Percentiles rank a stretch among this genome's conserved stretches.
phyloP scores from a whole-genome alignment of 1,140 invertebrate species.

The Rhyzopertha dominica region DNA sequence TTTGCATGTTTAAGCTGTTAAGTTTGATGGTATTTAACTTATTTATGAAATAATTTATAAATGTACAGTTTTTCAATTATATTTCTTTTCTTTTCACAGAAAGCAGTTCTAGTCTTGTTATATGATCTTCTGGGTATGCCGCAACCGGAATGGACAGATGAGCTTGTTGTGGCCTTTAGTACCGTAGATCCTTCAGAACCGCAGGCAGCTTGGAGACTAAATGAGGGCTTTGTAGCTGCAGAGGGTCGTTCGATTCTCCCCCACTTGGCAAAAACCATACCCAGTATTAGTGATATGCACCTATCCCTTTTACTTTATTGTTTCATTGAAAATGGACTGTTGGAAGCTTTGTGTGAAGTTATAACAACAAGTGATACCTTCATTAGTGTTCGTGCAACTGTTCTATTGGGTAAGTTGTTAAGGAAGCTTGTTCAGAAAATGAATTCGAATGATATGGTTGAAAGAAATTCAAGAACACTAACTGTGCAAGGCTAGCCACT shows the following conservation, averaged over 20 bases:
- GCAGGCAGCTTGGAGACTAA: slow-evolving; percentile 78
- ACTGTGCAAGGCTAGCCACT: no score
- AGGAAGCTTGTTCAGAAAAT: no score
- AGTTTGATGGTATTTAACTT: neutral
- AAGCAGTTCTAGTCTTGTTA: slow-evolving; percentile 83
- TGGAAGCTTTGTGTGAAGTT: slow-evolving; percentile 86
- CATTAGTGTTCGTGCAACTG: slow-evolving; percentile 83
- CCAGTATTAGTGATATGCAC: slow-evolving; percentile 89
- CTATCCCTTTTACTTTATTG: slow-evolving; percentile 81
- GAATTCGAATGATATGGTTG: no score
- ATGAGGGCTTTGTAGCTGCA: slow-evolving; percentile 86
- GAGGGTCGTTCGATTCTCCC: slow-evolving; percentile 81
- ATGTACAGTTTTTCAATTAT: slow-evolving; percentile 9
- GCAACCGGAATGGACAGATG: slow-evolving; percentile 86
- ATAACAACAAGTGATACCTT: slow-evolving; percentile 83
- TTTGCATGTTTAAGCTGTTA: no score
- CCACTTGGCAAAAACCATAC: slow-evolving; percentile 72
- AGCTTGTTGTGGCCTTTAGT: slow-evolving; percentile 78
- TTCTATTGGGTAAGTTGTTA: slow-evolving; percentile 71
- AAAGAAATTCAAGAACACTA: no score
- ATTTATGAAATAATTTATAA: slow-evolving; percentile 1
- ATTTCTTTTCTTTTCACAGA: slow-evolving; percentile 53
- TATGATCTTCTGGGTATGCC: slow-evolving; percentile 84
- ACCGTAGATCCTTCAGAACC: slow-evolving; percentile 79
- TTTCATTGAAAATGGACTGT: slow-evolving; percentile 78